Evolutionary conservation across 2,797 vertebrate genomes (phyloP), one percentile per base, ranked within the genome.

Genomic region (Gymnoscopelus microlampas): DNA sequence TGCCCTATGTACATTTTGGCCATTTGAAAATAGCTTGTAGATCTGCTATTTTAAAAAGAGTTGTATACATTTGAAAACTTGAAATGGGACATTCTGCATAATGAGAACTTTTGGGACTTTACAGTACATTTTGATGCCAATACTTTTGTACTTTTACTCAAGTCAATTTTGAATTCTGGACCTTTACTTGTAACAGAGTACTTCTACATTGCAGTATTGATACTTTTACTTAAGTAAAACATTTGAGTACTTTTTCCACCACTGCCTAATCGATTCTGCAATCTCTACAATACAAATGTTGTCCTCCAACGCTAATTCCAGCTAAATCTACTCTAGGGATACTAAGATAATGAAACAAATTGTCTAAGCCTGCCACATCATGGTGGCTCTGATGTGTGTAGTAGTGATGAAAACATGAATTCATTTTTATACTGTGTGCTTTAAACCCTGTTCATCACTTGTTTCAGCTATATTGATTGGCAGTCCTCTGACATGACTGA

Each of bases 391-490:
- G 63, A 71, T 4, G 51, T 47, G 15, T 32, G 1, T 47, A 76
- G 49, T 55, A 66, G 0, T 8, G 53, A 11, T 12, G 14, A 70
- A 44, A 75, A 48, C 55, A 54, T 32, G n/a, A 61, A 14, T 73
- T 63, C 13, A 56, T 73, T 53, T 65, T 29, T 7, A 8, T 60
- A 9, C 7, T 44, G 39, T 8, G 32, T 50, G 23, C 39, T 71
- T 71, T 58, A 49, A 51, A 5, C 53, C 58, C 35, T 72, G 60
- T 59, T 68, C 51, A 57, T 72, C 29, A 3, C 1, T 66, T 24
- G 71, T 71, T 23, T 76, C 66, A 10, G 62, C 10, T 14, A 70
- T 67, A 56, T 47, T 63, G 53, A 70, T 54, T 74, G 32, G 68
- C 44, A 19, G 62, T 48, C 35, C 59, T 60, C 59, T 60, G 59